phyloP scores from a whole-genome alignment of 2,797 vertebrate genomes.

The Gadopsis bispinosus region DNA sequence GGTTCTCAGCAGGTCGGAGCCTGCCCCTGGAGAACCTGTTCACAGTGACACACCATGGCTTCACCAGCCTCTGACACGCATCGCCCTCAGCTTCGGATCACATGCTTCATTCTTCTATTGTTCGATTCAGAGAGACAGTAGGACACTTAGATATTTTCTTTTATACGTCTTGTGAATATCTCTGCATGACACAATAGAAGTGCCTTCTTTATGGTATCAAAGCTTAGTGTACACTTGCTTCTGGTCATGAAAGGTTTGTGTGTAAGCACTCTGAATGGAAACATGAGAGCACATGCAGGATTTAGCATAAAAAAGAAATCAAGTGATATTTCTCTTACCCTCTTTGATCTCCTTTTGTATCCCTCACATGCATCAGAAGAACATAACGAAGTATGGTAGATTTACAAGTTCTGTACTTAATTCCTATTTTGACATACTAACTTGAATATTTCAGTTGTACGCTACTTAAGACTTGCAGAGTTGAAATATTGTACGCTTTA shows the following conservation, averaged over 20 bases:
- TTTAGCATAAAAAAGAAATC: conserved; percentile 49
- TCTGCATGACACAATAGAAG: conserved; percentile 64
- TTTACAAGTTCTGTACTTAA: not conserved
- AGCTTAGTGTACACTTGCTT: conserved; percentile 61
- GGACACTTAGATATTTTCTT: conserved; percentile 72
- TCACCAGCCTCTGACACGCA: conserved; percentile 72
- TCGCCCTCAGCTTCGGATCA: conserved; percentile 64
- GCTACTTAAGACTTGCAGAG: no score
- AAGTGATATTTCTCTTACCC: conserved; percentile 20
- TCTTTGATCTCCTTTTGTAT: conserved; percentile 24
- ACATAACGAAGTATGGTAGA: not conserved
- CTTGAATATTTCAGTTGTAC: not conserved
- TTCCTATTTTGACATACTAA: not conserved
- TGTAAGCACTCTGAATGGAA: conserved; percentile 50
- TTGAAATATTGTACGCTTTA: not conserved
- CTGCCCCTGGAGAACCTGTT: conserved; percentile 73
- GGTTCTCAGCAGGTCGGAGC: conserved; percentile 73
- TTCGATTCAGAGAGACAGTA: conserved; percentile 68
- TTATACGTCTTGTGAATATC: conserved; percentile 73
- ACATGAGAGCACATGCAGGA: conserved; percentile 73
- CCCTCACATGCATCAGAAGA: not conserved
- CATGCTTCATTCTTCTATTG: conserved; percentile 68
- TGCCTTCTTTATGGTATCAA: conserved; percentile 64
- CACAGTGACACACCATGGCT: conserved; percentile 70
- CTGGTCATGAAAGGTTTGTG: conserved; percentile 58